Base-by-base conservation (phyloP, 2,888 invertebrate species). In the Euplexia lucipara region DNA sequence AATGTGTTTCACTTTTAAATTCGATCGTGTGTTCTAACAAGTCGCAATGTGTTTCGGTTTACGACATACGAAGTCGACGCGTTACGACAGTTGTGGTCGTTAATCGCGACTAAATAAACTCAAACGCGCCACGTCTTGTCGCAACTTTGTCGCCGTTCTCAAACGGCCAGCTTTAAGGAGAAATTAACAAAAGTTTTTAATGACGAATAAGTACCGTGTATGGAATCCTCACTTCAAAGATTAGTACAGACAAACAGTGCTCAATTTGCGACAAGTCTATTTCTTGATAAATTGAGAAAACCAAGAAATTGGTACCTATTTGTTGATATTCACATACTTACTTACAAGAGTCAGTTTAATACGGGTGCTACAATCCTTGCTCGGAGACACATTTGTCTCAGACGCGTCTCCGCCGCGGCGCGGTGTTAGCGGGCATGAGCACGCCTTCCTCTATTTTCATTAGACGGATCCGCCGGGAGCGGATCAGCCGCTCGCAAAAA, bases 401-500 rank as follows among this genome's bases (percentile, higher is more conserved):
- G 67, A 48, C 78, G 68, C 76, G 73, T 80, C 74, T 73, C 63
- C 73, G 69, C 60, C 35, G 22, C 60, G 58, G 51, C 72, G 75
- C 74, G 75, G 65, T 75, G 83, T 84, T 83, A 79, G 82, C 84
- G 82, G 70, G 81, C 77, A 57, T 78, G 85, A 86, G 85, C 82
- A 86, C 86, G 86, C 75, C 86, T 86, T 87, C 86, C 89, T 92
- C 92, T 90, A 92, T 94, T 95, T 93, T 94, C 94, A 93, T 94
- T 93, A 93, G 89, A 86, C 85, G 85, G 87, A 89, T 91, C 93
- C 92, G 84, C 88, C 76, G 92, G 90, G 91, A 91, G 91, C 75
- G 93, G 94, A 94, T 94, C 93, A 93, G 90, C 75, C 90, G 91
- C 91, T 91, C 89, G 92, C 92, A 94, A 94, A 95, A 95, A 95